Conservation (phyloP, 2,888 invertebrate genomes). For the Entomobrya multifasciata region DNA sequence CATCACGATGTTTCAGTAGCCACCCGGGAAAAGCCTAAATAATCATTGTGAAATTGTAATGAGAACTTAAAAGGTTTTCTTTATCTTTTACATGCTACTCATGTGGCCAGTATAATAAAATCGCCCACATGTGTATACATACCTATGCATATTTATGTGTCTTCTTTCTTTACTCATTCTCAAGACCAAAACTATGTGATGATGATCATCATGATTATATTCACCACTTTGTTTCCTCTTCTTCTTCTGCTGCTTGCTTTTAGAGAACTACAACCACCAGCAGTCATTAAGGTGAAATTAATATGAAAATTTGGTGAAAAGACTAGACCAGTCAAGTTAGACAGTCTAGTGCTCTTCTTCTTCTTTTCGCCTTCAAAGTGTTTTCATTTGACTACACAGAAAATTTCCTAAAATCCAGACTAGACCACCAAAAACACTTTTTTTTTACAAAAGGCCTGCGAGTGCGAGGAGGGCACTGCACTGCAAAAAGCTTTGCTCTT, state of each 20-base stretch:
- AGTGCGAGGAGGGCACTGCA: not conserved
- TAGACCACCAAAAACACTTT: no score
- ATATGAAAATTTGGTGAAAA: slow-evolving; percentile 65
- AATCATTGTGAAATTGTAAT: not conserved
- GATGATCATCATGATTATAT: not conserved
- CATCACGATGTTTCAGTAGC: slow-evolving; percentile 3
- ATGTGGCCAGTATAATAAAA: no score
- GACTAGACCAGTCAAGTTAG: not conserved
- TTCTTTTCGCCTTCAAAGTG: not conserved
- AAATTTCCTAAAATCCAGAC: no score
- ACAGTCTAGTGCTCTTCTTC: not conserved
- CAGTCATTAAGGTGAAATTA: slow-evolving; percentile 69
- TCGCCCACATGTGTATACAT: no score
- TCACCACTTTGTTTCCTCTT: not conserved
- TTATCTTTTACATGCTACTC: no score
- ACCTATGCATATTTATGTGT: not conserved
- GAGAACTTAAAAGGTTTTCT: not conserved
- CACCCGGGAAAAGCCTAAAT: slow-evolving; percentile 6
- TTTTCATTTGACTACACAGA: no score
- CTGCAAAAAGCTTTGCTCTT: no score
- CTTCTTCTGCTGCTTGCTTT: not conserved
- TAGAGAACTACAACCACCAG: slow-evolving; percentile 26
- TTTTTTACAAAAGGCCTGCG: no score
- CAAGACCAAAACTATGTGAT: no score
- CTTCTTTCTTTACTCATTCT: no score